Percentiles rank a stretch among this genome's conserved stretches.
Conservation (phyloP, 2,888 invertebrate species). For the Euclidia mi region DNA sequence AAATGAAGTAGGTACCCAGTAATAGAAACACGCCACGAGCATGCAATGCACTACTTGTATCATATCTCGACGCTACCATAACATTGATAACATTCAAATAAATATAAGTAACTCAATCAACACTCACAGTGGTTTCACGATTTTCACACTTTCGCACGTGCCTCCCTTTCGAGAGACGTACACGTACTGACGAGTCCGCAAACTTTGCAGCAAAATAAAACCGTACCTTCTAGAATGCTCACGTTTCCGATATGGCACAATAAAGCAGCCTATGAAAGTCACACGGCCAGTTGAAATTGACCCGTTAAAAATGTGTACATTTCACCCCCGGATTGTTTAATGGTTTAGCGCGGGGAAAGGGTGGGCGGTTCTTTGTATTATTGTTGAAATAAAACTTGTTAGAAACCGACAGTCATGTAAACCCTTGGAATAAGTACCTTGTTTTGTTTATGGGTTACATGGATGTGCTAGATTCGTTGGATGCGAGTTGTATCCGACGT, state of each 20-base stretch:
- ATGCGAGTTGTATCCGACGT: too few species aligned
- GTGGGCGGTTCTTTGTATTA: not conserved
- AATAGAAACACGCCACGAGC: not conserved
- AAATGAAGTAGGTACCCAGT: slow-evolving; percentile 11
- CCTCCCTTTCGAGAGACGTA: slow-evolving; percentile 34
- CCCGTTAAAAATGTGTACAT: slow-evolving; percentile 15
- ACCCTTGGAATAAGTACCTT: too few species aligned
- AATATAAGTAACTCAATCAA: slow-evolving; percentile 13
- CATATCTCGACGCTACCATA: not conserved
- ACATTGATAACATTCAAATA: not conserved
- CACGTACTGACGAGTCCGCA: slow-evolving; percentile 42
- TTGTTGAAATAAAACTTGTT: slow-evolving; percentile 16
- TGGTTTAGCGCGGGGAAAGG: too few species aligned
- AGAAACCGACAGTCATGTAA: too few species aligned
- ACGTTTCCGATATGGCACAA: slow-evolving; percentile 56
- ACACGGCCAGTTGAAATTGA: slow-evolving; percentile 35
- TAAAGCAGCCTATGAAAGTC: slow-evolving; percentile 60
- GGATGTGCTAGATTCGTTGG: too few species aligned
- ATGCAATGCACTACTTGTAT: not conserved
- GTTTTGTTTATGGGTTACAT: too few species aligned
- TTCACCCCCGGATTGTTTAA: not conserved
- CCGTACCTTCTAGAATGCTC: slow-evolving; percentile 55
- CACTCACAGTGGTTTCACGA: slow-evolving; percentile 41
- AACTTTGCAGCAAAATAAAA: slow-evolving; percentile 31
- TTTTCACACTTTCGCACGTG: slow-evolving; percentile 33